Evolutionary conservation across 2,888 invertebrate genomes (phyloP).

Genomic region (Quadriops clusia): DNA sequence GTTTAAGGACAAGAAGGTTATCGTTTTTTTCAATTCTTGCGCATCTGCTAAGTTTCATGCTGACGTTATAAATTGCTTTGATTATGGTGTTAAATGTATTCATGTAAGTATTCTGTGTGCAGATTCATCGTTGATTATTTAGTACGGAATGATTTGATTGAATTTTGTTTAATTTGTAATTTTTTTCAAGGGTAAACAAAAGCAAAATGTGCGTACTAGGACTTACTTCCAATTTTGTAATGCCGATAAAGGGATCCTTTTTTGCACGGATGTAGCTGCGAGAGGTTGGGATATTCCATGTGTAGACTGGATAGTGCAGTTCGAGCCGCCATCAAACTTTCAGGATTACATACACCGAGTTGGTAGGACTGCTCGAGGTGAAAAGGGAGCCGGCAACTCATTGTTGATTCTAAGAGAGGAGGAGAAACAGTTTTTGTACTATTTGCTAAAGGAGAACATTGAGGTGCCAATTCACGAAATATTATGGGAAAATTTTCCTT

Average conservation of each 20-base stretch:
- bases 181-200: constrained; percentile 78
- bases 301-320: constrained; percentile 97
- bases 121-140: too few species aligned
- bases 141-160: too few species aligned
- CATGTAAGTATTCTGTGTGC: constrained; percentile 89
- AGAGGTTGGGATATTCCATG: constrained; percentile 84
- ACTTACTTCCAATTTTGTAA: constrained; percentile 95
- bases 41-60: constrained; percentile 94
- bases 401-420: constrained; percentile 79
- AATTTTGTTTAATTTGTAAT: constrained; percentile 9
- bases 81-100: constrained; percentile 89
- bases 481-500: too few species aligned
- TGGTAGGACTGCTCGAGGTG: constrained; percentile 86
- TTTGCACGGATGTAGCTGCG: constrained; percentile 94
- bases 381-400: constrained; percentile 79
- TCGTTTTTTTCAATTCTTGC: constrained; percentile 97
- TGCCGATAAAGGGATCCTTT: constrained; percentile 71
- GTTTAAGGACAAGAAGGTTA: constrained; percentile 88
- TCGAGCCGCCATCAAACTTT: constrained; percentile 94
- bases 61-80: constrained; percentile 94
- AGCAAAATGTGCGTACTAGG: constrained; percentile 84
- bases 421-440: constrained; percentile 82
- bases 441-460: constrained; percentile 76
- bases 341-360: constrained; percentile 96
- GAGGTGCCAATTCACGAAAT: constrained; percentile 86